Percentiles rank a stretch among this genome's conserved stretches.
These are phyloP conservation scores for Temnothorax longispinosus DNA, from an alignment of 1,140 invertebrate genomes.

Conservation along the genomic window DNA sequence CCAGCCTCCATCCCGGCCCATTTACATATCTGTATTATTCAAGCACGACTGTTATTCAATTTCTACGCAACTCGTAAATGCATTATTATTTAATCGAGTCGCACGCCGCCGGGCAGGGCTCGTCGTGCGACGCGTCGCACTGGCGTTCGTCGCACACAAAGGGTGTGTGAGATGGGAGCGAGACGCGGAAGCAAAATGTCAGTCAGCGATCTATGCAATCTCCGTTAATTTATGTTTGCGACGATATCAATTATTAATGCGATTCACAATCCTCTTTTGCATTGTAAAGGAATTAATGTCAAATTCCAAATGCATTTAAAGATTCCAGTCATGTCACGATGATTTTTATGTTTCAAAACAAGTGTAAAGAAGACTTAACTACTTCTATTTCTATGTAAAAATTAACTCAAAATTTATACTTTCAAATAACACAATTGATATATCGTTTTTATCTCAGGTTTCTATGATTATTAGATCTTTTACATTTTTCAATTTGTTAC, in stretches of 20 bases:
- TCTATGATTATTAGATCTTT: background rate
- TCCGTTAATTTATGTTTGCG: background rate
- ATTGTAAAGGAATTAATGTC: background rate
- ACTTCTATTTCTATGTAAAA: background rate
- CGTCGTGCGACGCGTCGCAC: slow-evolving; percentile 57
- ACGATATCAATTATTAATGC: slow-evolving; percentile 31
- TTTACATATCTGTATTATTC: slow-evolving; percentile 86
- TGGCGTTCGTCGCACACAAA: slow-evolving; percentile 50
- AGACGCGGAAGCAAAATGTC: slow-evolving; percentile 9
- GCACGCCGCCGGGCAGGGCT: slow-evolving; percentile 47
- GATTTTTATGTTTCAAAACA: background rate
- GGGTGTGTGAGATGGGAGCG: background rate
- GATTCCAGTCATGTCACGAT: background rate
- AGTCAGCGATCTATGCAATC: background rate
- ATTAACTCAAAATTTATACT: background rate
- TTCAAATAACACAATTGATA: background rate
- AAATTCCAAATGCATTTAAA: background rate
- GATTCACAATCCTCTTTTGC: background rate
- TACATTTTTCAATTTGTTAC: background rate
- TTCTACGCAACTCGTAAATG: slow-evolving; percentile 82
- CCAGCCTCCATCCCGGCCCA: slow-evolving; percentile 65
- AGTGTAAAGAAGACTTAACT: background rate
- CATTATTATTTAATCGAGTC: slow-evolving; percentile 81
- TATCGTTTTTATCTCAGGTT: background rate
- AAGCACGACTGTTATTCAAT: slow-evolving; percentile 85